A percentile compares a stretch with the other conserved stretches of the same genome.
Evolutionary conservation across 2,797 vertebrate genomes (phyloP).

Genomic region (Protonibea diacanthus): DNA sequence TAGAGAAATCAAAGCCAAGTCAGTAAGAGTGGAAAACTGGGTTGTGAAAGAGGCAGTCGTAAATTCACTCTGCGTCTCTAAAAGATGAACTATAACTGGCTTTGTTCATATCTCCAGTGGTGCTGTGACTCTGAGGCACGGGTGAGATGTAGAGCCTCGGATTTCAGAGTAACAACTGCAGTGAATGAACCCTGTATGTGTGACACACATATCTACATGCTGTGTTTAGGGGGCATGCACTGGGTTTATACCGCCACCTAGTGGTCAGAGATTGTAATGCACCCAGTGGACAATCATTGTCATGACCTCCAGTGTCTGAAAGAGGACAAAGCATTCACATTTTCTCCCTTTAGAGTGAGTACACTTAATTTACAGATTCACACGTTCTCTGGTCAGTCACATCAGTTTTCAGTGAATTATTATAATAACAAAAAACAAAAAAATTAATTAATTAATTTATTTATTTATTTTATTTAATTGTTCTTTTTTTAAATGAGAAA

Average conservation of each 20-base stretch:
- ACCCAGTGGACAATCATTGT: neutral
- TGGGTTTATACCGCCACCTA: conserved; percentile 45
- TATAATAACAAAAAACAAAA: neutral
- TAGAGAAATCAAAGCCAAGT: neutral
- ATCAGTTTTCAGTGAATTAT: neutral
- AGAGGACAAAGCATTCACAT: conserved; percentile 23
- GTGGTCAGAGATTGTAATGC: neutral
- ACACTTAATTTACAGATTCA: neutral
- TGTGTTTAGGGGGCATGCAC: neutral
- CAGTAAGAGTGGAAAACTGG: neutral
- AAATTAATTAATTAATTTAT: too few species aligned
- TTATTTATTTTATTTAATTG: too few species aligned
- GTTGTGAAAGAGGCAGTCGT: neutral
- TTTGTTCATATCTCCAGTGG: neutral
- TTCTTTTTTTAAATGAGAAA: neutral
- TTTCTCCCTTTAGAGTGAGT: neutral
- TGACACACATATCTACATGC: neutral
- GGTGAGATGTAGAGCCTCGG: neutral
- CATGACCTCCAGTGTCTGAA: conserved; percentile 28
- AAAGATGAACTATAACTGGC: neutral
- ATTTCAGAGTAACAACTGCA: conserved; percentile 7
- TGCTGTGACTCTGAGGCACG: neutral
- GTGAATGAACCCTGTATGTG: neutral
- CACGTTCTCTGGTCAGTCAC: neutral
- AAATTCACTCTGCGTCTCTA: neutral